phyloP scores from a whole-genome alignment of 2,888 invertebrate species.

The Margaritifera margaritifera region DNA sequence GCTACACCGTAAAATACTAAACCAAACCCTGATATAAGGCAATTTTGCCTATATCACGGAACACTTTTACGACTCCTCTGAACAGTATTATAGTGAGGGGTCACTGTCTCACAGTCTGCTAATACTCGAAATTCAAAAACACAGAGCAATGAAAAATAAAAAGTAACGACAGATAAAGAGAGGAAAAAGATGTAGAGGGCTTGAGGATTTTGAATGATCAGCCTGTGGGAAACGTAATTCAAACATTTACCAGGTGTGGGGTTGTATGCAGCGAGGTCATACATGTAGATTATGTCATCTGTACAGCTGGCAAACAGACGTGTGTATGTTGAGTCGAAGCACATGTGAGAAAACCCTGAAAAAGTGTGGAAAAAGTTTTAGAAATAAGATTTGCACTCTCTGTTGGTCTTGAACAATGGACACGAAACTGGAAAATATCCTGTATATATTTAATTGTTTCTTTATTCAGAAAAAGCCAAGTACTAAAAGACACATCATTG shows the following conservation, averaged over 20 bases:
- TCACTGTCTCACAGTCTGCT: too few relatives aligned
- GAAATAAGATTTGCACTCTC: background rate
- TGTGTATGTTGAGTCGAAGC: conserved; percentile 81
- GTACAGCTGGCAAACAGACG: conserved; percentile 89
- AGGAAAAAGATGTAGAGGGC: background rate
- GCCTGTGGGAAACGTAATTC: background rate
- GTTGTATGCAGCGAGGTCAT: conserved; percentile 82
- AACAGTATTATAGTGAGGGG: too few relatives aligned
- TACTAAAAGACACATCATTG: too few relatives aligned
- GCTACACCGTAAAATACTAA: too few relatives aligned
- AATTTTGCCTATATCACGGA: too few relatives aligned
- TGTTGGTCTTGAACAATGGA: background rate
- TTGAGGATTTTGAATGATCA: too few relatives aligned
- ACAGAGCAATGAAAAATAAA: too few relatives aligned
- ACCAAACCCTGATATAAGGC: too few relatives aligned
- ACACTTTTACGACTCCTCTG: too few relatives aligned
- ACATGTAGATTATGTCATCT: conserved; percentile 89
- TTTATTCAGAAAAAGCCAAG: background rate
- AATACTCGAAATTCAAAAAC: too few relatives aligned
- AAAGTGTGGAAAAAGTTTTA: conserved; percentile 1
- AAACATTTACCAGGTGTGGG: conserved; percentile 76
- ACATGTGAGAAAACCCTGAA: conserved; percentile 79
- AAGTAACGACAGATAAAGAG: background rate
- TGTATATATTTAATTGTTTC: background rate
- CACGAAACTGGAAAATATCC: background rate